A percentile compares a stretch with the other conserved stretches of the same genome.
Evolutionary conservation across 2,888 invertebrate genomes (phyloP).

Genomic region (Euphydryas editha): DNA sequence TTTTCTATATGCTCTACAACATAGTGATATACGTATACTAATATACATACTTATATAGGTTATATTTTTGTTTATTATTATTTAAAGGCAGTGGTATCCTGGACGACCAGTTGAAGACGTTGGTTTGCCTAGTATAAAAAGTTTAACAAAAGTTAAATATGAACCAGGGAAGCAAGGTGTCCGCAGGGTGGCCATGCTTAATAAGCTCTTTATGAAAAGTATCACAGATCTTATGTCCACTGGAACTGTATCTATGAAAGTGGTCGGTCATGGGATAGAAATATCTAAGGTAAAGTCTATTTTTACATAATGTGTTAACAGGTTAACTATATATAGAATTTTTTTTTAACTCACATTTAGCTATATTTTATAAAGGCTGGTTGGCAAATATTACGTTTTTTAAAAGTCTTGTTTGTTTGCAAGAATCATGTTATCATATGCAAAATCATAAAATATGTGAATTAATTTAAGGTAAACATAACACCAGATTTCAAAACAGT

Average conservation of each 20-base stretch:
- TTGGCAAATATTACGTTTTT: too few relatives aligned
- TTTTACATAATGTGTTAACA: background rate
- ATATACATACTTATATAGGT: background rate
- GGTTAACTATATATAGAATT: too few relatives aligned
- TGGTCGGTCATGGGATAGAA: constrained; percentile 88
- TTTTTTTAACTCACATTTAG: too few relatives aligned
- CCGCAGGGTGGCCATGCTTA: constrained; percentile 86
- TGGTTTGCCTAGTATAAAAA: constrained; percentile 65
- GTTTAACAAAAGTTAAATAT: constrained; percentile 70
- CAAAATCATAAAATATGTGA: too few relatives aligned
- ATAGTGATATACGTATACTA: background rate
- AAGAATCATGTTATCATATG: too few relatives aligned
- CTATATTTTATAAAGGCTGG: too few relatives aligned
- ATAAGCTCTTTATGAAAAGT: constrained; percentile 91
- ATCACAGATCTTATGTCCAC: constrained; percentile 91
- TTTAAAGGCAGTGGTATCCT: constrained; percentile 69
- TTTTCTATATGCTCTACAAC: constrained; percentile 29
- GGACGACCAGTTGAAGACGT: constrained; percentile 48
- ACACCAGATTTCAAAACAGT: constrained; percentile 86
- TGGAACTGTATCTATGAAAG: constrained; percentile 84
- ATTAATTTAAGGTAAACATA: constrained; percentile 81
- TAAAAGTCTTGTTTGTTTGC: too few relatives aligned
- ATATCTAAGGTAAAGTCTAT: constrained; percentile 84
- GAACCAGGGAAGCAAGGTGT: constrained; percentile 80
- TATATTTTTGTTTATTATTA: constrained; percentile 30